Conservation (phyloP, 2,113 vertebrate species). For the Datnioides undecimradiatus region DNA sequence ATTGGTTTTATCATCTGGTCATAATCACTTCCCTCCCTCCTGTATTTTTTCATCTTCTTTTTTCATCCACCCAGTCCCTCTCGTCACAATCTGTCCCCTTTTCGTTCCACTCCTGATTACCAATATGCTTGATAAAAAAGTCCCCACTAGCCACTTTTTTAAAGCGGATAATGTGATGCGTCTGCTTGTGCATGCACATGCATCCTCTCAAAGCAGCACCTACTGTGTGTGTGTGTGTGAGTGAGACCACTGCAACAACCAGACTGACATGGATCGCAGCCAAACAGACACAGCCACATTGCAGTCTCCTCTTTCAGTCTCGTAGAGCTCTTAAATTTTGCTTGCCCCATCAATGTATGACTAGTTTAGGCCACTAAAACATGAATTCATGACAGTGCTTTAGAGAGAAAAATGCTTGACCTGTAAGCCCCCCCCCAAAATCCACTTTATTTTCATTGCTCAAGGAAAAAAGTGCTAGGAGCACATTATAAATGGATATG, state of each 20-base stretch:
- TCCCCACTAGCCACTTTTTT: conserved; percentile 7
- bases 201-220: not conserved
- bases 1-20: conserved; percentile 48
- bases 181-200: conserved; percentile 23
- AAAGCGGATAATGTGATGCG: conserved; percentile 1
- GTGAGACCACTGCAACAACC: not conserved
- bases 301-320: conserved; percentile 12
- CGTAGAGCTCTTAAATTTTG: not conserved
- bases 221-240: not conserved
- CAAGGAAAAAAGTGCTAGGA: conserved; percentile 3
- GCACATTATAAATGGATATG: not conserved
- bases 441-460: conserved; percentile 16
- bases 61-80: conserved; percentile 3
- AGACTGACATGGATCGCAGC: conserved; percentile 15
- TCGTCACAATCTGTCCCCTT: conserved; percentile 8
- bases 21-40: conserved; percentile 24
- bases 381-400: conserved; percentile 12
- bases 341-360: conserved; percentile 16
- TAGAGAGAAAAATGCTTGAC: conserved; percentile 39
- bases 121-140: conserved; percentile 28
- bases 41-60: conserved; percentile 20
- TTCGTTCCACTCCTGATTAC: conserved; percentile 24
- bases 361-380: conserved; percentile 45
- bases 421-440: not conserved
- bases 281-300: conserved; percentile 23